phyloP scores from a whole-genome alignment of 2,113 vertebrate species.

The Hypanus sabinus region DNA sequence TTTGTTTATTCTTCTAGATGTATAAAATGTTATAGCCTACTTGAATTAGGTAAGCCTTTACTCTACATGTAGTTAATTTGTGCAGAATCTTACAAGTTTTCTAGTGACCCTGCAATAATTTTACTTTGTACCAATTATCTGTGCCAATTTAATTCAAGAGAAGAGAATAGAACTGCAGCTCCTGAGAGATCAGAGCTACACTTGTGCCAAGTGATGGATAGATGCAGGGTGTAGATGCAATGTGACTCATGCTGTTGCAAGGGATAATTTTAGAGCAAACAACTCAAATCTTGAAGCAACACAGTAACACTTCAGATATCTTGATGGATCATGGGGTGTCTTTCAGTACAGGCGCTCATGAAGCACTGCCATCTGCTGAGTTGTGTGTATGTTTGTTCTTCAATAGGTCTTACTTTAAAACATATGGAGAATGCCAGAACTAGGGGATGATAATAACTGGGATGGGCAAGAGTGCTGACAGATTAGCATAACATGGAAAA shows the following conservation, averaged over 20 bases:
- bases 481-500: neutral
- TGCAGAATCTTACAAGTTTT: neutral
- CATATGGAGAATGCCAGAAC: neutral
- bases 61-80: neutral
- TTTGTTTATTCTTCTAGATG: neutral
- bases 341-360: neutral
- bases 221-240: constrained; percentile 8
- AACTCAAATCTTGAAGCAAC: constrained; percentile 16
- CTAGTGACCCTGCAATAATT: neutral
- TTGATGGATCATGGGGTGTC: constrained; percentile 6
- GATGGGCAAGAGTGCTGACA: neutral
- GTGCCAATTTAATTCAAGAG: neutral
- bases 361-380: neutral
- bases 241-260: neutral
- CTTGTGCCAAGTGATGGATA: neutral
- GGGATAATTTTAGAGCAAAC: neutral
- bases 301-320: neutral
- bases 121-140: neutral
- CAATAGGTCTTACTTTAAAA: neutral
- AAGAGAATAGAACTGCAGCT: neutral
- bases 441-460: neutral
- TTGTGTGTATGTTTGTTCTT: neutral
- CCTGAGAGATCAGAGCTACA: neutral
- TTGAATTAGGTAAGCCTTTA: neutral
- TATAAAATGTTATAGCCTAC: neutral